Conservation (phyloP, 2,113 vertebrate species). For the Scomber colias region DNA sequence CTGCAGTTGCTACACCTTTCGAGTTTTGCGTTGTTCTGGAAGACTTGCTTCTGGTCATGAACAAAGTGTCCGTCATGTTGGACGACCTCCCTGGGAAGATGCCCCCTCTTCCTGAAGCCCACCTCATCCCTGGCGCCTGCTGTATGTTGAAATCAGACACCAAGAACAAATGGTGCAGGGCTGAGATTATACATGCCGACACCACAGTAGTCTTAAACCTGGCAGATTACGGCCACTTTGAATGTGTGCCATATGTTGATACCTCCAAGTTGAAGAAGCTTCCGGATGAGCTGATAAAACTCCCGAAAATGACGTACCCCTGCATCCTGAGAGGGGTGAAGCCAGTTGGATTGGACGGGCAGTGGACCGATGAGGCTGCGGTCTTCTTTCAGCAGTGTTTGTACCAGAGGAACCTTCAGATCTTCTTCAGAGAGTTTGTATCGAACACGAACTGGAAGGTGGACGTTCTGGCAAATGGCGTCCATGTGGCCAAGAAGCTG, state of each 20-base stretch:
- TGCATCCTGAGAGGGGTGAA: slow-evolving; percentile 84
- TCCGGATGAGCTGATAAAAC: slow-evolving; percentile 75
- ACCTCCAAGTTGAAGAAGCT: slow-evolving; percentile 81
- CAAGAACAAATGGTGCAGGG: slow-evolving; percentile 87
- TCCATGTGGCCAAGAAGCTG: slow-evolving; percentile 75
- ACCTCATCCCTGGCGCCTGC: slow-evolving; percentile 77
- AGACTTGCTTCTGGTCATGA: slow-evolving; percentile 79
- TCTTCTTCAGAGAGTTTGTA: slow-evolving; percentile 82
- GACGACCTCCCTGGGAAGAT: slow-evolving; percentile 80
- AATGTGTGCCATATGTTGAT: slow-evolving; percentile 74
- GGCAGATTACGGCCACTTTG: slow-evolving; percentile 87
- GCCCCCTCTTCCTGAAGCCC: slow-evolving; percentile 75
- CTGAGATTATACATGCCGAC: slow-evolving; percentile 83
- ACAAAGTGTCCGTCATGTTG: slow-evolving; percentile 80
- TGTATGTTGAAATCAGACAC: slow-evolving; percentile 84
- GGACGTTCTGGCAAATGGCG: slow-evolving; percentile 71
- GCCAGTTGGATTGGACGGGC: slow-evolving; percentile 70
- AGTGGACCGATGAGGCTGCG: slow-evolving; percentile 87
- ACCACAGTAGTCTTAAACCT: slow-evolving; percentile 77
- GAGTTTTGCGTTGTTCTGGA: slow-evolving; percentile 88
- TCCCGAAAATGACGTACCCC: slow-evolving; percentile 84
- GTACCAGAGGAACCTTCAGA: slow-evolving; percentile 79
- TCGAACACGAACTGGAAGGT: slow-evolving; percentile 76
- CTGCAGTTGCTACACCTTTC: slow-evolving; percentile 83
- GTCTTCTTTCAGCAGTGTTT: slow-evolving; percentile 84